Evolutionary conservation across 2,113 vertebrate species (phyloP), one percentile per base, ranked within the genome.

Genomic region (Amphiprion percula): DNA sequence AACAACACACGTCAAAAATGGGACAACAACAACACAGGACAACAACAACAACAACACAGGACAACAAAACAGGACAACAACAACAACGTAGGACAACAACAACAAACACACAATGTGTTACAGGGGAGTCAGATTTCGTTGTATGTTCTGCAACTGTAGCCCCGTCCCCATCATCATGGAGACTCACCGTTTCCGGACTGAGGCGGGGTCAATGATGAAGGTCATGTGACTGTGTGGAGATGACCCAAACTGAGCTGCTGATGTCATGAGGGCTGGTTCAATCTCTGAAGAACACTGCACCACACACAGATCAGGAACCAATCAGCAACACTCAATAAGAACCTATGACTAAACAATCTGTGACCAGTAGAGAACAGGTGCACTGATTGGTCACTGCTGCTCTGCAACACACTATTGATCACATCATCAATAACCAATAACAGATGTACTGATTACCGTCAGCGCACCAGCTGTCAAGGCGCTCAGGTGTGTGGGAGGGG

Each of bases 221-320:
- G 95, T 90, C 78, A 98, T 92, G 88, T 99, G 97, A 88, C 98
- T 99, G 87, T 94, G 89, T 91, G 69, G 95, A 9, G 94, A 89
- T 17, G 94, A 94, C 37, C 97, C 98, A 63, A 99, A 97, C 87
- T 98, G 97, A 87, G 90, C 87, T 1, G 96, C 95, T 0, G 88
- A 79, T 1, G 92, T 71, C 46, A 97, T 59, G 9, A 88, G 90
- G 33, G 26, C 86, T 0, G 91, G 93, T 47, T 92, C 65, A 1
- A 74, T 54, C 54, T 93, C 92, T 4, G 79, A 82, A 0, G 70
- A 74, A 80, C 98, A 98, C 86, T 92, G 82, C 1, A 4, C 77
- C 28, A 69, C 49, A 73, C 56, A 68, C 37, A 63, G 2, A 72
- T 52, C 23, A 62, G 70, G 24, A 47, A 55, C 0, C 56, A 69